Percentiles rank a stretch among this genome's conserved stretches.
phyloP scores from a whole-genome alignment of 1,140 invertebrate genomes.

The Tyrophagus putrescentiae region DNA sequence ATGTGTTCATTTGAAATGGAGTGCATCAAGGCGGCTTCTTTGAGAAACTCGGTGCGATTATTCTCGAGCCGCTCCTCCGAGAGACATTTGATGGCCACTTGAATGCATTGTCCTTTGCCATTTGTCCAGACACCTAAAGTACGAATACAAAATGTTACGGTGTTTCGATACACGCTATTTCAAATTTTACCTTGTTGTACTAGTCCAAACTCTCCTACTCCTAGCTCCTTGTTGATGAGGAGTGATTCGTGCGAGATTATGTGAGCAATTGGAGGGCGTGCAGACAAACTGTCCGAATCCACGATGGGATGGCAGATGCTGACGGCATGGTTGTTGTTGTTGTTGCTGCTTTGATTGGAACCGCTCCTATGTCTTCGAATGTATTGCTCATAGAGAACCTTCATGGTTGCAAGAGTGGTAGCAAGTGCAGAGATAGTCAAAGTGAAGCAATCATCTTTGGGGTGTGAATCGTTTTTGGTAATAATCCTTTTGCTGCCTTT shows the following conservation, averaged over 20 bases:
- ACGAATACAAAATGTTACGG: neutral
- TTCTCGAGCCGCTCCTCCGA: constrained; percentile 83
- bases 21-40: constrained; percentile 96
- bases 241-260: constrained; percentile 89
- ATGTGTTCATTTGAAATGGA: constrained; percentile 91
- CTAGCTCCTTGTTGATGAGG: constrained; percentile 81
- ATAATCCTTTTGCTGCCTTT: too few relatives aligned
- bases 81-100: constrained; percentile 94
- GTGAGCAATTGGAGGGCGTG: constrained; percentile 48
- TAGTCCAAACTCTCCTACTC: constrained; percentile 89
- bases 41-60: constrained; percentile 88
- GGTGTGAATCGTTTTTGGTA: too few relatives aligned
- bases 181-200: constrained; percentile 65
- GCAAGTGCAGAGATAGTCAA: too few relatives aligned
- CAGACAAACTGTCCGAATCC: neutral
- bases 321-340: constrained; percentile 8
- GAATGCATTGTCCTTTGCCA: constrained; percentile 67
- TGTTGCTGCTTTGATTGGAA: neutral
- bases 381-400: constrained; percentile 10
- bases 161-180: neutral
- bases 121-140: constrained; percentile 67
- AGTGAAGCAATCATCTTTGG: too few relatives aligned
- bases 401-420: too few relatives aligned
- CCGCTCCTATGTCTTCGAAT: neutral
- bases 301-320: constrained; percentile 5